Base-by-base conservation (phyloP, 2,888 invertebrate genomes). In the Gymnocheta viridis region DNA sequence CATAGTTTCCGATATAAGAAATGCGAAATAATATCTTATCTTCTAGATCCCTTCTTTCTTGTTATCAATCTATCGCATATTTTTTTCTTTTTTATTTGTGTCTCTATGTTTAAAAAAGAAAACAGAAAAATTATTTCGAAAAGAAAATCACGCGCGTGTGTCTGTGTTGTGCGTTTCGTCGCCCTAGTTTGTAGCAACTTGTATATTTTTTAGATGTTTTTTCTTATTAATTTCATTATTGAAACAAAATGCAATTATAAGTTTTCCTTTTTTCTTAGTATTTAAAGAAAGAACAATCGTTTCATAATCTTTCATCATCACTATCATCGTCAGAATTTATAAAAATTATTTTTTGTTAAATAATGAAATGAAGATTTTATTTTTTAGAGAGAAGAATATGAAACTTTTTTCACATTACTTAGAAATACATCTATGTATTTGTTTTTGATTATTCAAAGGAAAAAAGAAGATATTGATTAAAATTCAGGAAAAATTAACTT, bases 1-100 rank as follows among this genome's bases (percentile, higher is more conserved):
- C 82, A 91, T 89, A 80, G 90, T 90, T 51, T 89, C 89, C 83
- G 92, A 92, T 87, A 90, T 92, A 87, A 89, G 92, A 89, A 92
- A 91, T 88, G 90, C 90, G 87, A 92, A 92, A 91, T 92, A 92
- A 92, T 91, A 92, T 89, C 90, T 90, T 90, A 90, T 91, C 87
- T 91, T 91, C 88, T 92, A 91, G 87, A 87, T 83, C 24, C 32
- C 32, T 84, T 85, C 58, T 70, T 35, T 72, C 58, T 72, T 80
- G 73, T 67, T 84, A 72, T 77, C 54, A 47, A 66, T 67, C 35
- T 78, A 49, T 76, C 73, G 29, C 62, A 79, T 44, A 69, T 74
- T 73, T 67, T 84, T 80, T 72, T 80, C 58, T 70, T 54, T 73
- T 67, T 70, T 56, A 81, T 56, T 84, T 77, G 49, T 67, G 67